These are phyloP conservation scores for Cataglyphis altisquamis DNA, from an alignment of 2,888 invertebrate genomes.

Conservation along the genomic window DNA sequence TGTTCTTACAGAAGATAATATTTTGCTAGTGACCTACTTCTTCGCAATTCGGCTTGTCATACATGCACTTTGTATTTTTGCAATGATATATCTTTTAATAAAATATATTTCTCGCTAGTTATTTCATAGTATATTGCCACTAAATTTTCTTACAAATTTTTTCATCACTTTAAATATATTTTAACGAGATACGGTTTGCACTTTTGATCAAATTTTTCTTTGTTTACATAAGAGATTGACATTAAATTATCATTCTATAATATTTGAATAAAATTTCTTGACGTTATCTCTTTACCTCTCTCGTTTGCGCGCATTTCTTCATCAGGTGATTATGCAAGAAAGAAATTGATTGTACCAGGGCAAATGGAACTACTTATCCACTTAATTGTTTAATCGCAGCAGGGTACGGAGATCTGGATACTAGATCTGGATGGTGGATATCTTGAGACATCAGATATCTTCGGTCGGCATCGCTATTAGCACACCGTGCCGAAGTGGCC, in stretches of 20 bases:
- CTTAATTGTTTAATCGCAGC: slow-evolving; percentile 4
- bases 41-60: slow-evolving; percentile 43
- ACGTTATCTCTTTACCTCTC: not conserved
- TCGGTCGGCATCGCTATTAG: slow-evolving; percentile 50
- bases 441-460: slow-evolving; percentile 44
- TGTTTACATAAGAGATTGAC: not conserved
- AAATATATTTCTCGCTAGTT: not conserved
- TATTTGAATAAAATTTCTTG: slow-evolving; percentile 1
- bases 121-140: not conserved
- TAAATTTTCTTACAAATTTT: not conserved
- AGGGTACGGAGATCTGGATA: not conserved
- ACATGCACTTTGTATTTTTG: not conserved
- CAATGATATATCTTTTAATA: not conserved
- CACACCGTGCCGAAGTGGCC: slow-evolving; percentile 34
- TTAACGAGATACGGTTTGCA: not conserved
- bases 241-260: slow-evolving; percentile 1
- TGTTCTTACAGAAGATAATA: slow-evolving; percentile 36
- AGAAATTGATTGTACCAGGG: not conserved
- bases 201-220: not conserved
- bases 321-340: not conserved
- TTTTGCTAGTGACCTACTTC: slow-evolving; percentile 6
- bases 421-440: slow-evolving; percentile 24
- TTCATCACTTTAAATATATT: not conserved
- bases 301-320: not conserved
- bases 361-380: not conserved